Conservation (phyloP, 2,113 vertebrate species). For the Coracopsis vasa region DNA sequence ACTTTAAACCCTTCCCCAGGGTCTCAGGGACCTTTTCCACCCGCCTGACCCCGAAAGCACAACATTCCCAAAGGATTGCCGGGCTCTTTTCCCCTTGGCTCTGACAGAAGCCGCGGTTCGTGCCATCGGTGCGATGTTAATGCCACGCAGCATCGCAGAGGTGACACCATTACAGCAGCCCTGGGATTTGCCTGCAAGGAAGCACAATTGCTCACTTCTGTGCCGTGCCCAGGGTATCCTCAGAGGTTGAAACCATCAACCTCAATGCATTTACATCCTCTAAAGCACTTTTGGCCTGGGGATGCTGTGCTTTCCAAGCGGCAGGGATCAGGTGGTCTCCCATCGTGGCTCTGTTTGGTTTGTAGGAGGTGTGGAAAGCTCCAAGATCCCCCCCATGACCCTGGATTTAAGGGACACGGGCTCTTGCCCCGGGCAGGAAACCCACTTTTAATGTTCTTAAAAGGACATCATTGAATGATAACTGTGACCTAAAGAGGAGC, state of each 20-base stretch:
- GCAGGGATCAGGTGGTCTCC: not conserved
- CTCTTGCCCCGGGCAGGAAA: not conserved
- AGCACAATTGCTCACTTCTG: not conserved
- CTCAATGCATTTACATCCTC: not conserved
- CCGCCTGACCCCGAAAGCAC: not conserved
- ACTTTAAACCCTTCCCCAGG: not conserved
- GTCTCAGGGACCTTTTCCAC: not conserved
- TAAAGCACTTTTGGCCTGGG: not conserved
- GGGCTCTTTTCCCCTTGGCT: not conserved
- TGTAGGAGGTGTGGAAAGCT: not conserved
- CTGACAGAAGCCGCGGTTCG: accelerated
- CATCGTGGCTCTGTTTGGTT: no score
- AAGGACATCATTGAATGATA: not conserved
- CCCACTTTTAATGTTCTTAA: not conserved
- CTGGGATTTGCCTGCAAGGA: not conserved
- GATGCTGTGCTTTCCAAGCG: not conserved
- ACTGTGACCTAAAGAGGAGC: not conserved
- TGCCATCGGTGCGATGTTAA: accelerated
- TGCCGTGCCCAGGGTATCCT: accelerated
- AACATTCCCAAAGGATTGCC: not conserved
- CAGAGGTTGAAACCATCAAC: not conserved
- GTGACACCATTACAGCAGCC: not conserved
- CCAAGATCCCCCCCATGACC: not conserved
- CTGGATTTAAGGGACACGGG: not conserved
- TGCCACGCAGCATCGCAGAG: not conserved